These are phyloP conservation scores for Sinella curviseta DNA, from an alignment of 1,140 invertebrate genomes.

Conservation along the genomic window DNA sequence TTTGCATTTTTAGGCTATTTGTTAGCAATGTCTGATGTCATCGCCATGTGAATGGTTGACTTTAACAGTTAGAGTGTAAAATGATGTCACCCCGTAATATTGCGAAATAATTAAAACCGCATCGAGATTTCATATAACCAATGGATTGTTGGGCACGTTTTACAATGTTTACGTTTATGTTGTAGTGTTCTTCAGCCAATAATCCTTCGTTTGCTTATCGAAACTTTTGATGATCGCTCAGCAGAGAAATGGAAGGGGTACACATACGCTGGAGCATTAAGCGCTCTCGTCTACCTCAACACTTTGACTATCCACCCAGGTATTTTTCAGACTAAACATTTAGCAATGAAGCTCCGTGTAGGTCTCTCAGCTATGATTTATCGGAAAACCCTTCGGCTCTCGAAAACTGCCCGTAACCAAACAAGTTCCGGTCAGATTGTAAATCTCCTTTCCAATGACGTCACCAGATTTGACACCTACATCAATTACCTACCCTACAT, in stretches of 20 bases:
- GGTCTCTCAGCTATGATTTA: not conserved
- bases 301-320: not conserved
- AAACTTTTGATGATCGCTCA: not conserved
- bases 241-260: not conserved
- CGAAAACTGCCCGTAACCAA: constrained; percentile 55
- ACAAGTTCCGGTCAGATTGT: constrained; percentile 66
- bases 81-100: no score
- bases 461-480: no score
- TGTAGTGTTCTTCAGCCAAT: not conserved
- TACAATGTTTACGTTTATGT: no score
- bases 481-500: constrained; percentile 72
- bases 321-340: no score
- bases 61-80: no score
- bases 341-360: not conserved
- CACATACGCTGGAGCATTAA: not conserved
- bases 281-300: not conserved
- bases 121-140: no score
- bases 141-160: no score
- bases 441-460: no score
- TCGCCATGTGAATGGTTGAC: no score
- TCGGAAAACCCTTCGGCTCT: constrained; percentile 34
- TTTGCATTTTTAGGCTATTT: no score
- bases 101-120: no score
- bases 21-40: no score
- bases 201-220: not conserved